Conservation (phyloP, 2,888 invertebrate genomes). For the Drosophila putrida region DNA sequence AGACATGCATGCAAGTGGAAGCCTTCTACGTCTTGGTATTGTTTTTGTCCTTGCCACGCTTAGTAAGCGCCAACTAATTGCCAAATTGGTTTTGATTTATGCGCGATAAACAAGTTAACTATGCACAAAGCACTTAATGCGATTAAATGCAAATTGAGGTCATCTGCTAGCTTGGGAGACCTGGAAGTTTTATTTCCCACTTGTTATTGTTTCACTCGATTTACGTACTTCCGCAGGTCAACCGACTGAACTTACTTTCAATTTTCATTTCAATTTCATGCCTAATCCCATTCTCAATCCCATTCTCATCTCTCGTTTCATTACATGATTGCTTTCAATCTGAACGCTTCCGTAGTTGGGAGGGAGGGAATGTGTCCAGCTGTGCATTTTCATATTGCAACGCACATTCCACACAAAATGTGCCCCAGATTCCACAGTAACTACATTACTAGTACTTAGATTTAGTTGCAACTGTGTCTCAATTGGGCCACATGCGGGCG, state of each 20-base stretch:
- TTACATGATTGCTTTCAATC: constrained; percentile 71
- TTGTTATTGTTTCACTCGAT: constrained; percentile 46
- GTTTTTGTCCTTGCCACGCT: constrained; percentile 34
- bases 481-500: constrained; percentile 67
- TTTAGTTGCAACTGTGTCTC: constrained; percentile 18
- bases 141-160: constrained; percentile 68
- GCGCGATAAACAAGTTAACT: constrained; percentile 32
- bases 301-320: constrained; percentile 32
- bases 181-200: constrained; percentile 20
- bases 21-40: background rate
- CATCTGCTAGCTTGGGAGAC: constrained; percentile 47
- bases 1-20: constrained; percentile 20
- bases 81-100: constrained; percentile 67
- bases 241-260: constrained; percentile 14
- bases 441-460: constrained; percentile 14
- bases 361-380: constrained; percentile 34
- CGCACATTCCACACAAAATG: constrained; percentile 48
- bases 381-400: constrained; percentile 31
- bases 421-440: constrained; percentile 47
- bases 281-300: constrained; percentile 3
- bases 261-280: constrained; percentile 11
- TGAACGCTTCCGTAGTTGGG: constrained; percentile 65
- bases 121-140: constrained; percentile 38
- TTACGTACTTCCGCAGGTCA: constrained; percentile 66
- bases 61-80: constrained; percentile 56